Base-by-base conservation (phyloP, 2,113 vertebrate species). In the Pelecanoides urinatrix region DNA sequence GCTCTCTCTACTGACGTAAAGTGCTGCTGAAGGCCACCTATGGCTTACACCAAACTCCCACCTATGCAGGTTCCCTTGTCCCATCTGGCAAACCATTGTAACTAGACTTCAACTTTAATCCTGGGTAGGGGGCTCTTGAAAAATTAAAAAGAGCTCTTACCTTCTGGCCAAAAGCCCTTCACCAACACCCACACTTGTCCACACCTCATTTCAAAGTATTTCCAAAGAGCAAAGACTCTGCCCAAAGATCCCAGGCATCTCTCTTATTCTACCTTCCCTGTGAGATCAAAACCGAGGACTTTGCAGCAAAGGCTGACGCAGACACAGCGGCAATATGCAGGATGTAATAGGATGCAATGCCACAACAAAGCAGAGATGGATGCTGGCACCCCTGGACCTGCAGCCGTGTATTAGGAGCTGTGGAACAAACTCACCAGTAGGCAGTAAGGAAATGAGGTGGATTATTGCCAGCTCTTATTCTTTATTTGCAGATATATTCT, bases 291-390 rank as follows among this genome's bases (percentile, higher is more conserved):
- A 16, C 14, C 70, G 25, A 77, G 83, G 50, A 56, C 1, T 1
- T 55, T 1, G 4, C 68, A 71, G 47, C n/a, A 20, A 27, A 40
- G 47, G 30, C 70, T 71, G 82, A 10, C 47, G 21, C 34, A 70
- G 68, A 36, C 42, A 30, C 0, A 0, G 80, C 11, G 4, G 16
- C 13, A 49, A 42, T 5, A 8, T 0, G 1, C 32, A 65, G 79
- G 38, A n/a, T 42, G 7, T 2, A 2, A 38, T 17, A 30, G 76
- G 49, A 15, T 49, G 27, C 44, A 50, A 10, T 29, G 36, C 18
- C 72, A 73, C 65, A 80, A 30, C 32, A 59, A 52, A 61, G n/a
- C 4, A 0, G 38, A 56, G 67, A 27, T 7, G 32, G 62, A 21
- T 52, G 44, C 26, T 74, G 84, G 50, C 26, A 49, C 9, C 29